Conservation (phyloP, 2,797 vertebrate species). For the Lepidocolaptes lacrymiger region DNA sequence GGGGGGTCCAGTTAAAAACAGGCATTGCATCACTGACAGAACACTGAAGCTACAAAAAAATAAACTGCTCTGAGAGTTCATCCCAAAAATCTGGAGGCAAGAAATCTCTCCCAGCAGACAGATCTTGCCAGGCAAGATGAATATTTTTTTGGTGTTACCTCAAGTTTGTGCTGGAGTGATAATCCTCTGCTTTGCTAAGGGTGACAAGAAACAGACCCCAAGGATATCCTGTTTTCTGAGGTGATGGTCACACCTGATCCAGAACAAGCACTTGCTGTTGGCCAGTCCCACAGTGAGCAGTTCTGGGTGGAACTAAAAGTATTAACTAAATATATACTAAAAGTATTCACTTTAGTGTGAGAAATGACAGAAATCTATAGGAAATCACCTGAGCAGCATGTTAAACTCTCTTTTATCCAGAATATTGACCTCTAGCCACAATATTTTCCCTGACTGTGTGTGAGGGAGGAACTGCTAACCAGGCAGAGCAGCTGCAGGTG, state of each 20-base stretch:
- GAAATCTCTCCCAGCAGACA: too few relatives aligned
- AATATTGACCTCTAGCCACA: background rate
- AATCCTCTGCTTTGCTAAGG: background rate
- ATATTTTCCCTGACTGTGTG: background rate
- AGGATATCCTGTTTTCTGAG: background rate
- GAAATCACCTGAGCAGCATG: background rate
- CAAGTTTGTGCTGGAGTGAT: background rate
- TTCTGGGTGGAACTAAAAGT: background rate
- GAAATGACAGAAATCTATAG: background rate
- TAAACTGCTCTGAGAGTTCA: background rate
- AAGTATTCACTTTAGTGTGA: background rate
- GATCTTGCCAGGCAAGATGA: background rate
- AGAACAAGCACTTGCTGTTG: background rate
- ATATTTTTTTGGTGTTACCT: background rate
- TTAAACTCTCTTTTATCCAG: background rate
- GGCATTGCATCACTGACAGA: background rate
- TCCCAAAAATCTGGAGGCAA: background rate
- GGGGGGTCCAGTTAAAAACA: background rate
- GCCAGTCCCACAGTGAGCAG: background rate
- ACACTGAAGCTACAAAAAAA: background rate
- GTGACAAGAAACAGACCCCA: background rate
- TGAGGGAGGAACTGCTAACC: too few relatives aligned
- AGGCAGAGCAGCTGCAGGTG: too few relatives aligned
- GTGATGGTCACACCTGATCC: background rate
- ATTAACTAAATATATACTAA: too few relatives aligned